A percentile compares a stretch with the other conserved stretches of the same genome.
Evolutionary conservation across 2,888 invertebrate genomes (phyloP).

Genomic region (Diaprepes abbreviatus): DNA sequence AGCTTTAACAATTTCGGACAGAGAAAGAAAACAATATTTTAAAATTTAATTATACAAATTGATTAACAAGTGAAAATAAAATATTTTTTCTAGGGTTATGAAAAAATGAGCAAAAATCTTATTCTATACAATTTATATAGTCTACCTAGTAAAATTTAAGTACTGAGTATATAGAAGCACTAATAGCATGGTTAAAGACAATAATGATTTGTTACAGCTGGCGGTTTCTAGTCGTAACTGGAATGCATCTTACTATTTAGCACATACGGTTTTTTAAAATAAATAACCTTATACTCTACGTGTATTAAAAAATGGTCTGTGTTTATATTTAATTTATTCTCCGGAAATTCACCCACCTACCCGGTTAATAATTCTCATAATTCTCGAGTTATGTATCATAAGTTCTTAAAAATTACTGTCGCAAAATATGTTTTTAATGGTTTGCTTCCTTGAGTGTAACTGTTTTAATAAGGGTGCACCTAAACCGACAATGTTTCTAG

Average conservation of each 20-base stretch:
- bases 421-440: conserved; percentile 23
- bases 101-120: too few species aligned
- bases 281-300: neutral
- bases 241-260: conserved; percentile 1
- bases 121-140: too few species aligned
- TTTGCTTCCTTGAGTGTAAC: conserved; percentile 14
- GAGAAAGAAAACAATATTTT: too few species aligned
- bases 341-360: conserved; percentile 32
- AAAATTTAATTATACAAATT: too few species aligned
- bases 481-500: conserved; percentile 5
- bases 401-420: conserved; percentile 25
- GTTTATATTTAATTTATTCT: conserved; percentile 23
- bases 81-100: too few species aligned
- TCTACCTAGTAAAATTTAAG: too few species aligned
- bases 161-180: too few species aligned
- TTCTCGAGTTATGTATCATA: conserved; percentile 22
- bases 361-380: conserved; percentile 20
- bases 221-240: neutral
- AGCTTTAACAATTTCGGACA: too few species aligned
- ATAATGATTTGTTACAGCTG: too few species aligned
- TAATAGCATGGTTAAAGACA: too few species aligned
- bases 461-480: conserved; percentile 7
- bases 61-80: too few species aligned
- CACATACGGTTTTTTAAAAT: neutral
- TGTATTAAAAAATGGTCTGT: neutral